Conservation (phyloP, 2,113 vertebrate genomes). For the Progne subis region DNA sequence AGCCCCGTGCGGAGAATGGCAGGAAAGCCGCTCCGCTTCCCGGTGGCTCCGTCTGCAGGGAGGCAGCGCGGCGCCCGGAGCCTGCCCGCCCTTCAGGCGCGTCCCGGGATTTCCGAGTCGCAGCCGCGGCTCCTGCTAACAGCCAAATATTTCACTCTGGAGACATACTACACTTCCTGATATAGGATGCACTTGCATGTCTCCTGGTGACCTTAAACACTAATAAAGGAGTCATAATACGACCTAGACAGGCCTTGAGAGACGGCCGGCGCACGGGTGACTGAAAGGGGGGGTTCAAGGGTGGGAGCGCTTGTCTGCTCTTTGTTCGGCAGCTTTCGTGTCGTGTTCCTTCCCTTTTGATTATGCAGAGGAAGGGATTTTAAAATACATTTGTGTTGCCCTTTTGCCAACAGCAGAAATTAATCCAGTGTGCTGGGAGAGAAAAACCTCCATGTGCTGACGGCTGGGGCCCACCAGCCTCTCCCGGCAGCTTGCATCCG, state of each 20-base stretch:
- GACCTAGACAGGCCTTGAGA: conserved; percentile 74
- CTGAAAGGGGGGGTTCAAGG: conserved; percentile 6
- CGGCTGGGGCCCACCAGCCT: neutral
- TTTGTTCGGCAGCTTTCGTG: conserved; percentile 35
- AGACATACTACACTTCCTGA: conserved; percentile 85
- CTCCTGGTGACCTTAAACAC: conserved; percentile 87
- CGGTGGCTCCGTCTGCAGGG: conserved; percentile 73
- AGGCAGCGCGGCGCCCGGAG: conserved; percentile 80
- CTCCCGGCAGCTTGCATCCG: accelerated
- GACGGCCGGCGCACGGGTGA: conserved; percentile 32
- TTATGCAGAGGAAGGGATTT: conserved; percentile 34
- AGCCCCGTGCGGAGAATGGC: conserved; percentile 82
- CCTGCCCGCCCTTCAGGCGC: conserved; percentile 78
- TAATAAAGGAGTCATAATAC: conserved; percentile 88
- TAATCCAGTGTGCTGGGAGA: neutral
- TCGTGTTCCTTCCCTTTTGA: conserved; percentile 39
- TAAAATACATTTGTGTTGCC: neutral
- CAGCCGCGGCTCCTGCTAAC: conserved; percentile 70
- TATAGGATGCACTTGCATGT: conserved; percentile 91
- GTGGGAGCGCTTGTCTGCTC: conserved; percentile 44
- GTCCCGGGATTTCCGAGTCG: conserved; percentile 87
- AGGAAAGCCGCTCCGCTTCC: conserved; percentile 86
- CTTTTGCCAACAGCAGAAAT: conserved; percentile 5
- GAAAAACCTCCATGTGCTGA: neutral
- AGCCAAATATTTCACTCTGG: conserved; percentile 84